Evolutionary conservation across 2,888 invertebrate genomes (phyloP).

Genomic region (Anodontia alba): DNA sequence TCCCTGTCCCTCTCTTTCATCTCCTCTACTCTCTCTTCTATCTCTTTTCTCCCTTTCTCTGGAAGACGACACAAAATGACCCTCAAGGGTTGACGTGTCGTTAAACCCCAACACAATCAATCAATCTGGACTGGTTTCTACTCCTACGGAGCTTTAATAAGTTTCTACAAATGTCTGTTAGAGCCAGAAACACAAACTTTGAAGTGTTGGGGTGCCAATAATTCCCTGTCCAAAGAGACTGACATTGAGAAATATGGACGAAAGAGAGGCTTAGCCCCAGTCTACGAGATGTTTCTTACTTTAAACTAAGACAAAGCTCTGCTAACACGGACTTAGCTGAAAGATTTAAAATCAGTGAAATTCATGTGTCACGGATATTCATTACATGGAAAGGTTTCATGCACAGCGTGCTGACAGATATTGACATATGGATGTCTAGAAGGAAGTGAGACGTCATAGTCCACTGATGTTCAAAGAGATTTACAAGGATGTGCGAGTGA

Average conservation of each 20-base stretch:
- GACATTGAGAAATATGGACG: neutral
- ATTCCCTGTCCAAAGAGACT: neutral
- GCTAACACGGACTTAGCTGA: constrained; percentile 13
- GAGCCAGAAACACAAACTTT: neutral
- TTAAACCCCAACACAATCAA: too few relatives aligned
- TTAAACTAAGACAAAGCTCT: constrained; percentile 1
- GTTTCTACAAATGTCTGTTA: neutral
- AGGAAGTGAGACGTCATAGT: neutral
- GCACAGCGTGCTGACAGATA: neutral
- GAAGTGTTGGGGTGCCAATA: neutral
- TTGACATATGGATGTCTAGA: constrained; percentile 12
- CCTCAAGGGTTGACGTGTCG: too few relatives aligned
- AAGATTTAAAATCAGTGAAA: constrained; percentile 19
- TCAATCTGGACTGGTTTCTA: neutral
- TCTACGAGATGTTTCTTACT: neutral
- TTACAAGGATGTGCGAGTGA: neutral
- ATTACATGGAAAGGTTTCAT: constrained; percentile 16
- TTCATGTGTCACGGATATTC: neutral
- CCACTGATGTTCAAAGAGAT: neutral
- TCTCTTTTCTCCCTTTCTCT: too few relatives aligned
- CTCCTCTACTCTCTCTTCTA: too few relatives aligned
- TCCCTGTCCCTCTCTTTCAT: too few relatives aligned
- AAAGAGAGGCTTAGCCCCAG: neutral
- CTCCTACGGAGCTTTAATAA: neutral
- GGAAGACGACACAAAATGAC: too few relatives aligned